phyloP scores from a whole-genome alignment of 1,140 invertebrate species.

The Drosophila jambulina region DNA sequence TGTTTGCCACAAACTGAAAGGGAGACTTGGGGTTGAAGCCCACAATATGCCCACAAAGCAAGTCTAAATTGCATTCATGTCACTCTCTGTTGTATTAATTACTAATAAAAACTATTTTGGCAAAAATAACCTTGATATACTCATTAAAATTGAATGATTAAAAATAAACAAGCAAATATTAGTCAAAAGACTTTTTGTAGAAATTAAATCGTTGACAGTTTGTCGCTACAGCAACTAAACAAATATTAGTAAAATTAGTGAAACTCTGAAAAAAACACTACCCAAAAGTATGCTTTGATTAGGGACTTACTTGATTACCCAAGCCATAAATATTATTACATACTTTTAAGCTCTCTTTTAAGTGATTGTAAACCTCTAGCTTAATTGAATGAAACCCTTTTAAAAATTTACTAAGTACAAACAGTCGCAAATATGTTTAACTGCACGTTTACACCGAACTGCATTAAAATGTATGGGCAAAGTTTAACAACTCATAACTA shows the following conservation, averaged over 20 bases:
- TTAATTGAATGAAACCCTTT: neutral
- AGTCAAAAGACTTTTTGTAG: neutral
- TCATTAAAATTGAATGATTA: neutral
- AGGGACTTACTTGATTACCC: neutral
- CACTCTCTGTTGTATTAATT: neutral
- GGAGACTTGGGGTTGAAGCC: neutral
- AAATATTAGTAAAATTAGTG: neutral
- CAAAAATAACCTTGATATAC: neutral
- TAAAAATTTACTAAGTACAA: neutral
- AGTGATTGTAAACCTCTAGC: neutral
- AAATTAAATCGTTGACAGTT: too few relatives aligned
- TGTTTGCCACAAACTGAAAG: slow-evolving; percentile 16
- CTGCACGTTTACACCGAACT: neutral
- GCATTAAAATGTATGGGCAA: slow-evolving; percentile 12
- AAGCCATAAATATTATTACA: neutral
- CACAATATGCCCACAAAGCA: slow-evolving; percentile 29
- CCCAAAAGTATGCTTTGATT: neutral
- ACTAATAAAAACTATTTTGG: neutral
- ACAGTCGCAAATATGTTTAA: slow-evolving; percentile 8
- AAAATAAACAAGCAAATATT: neutral
- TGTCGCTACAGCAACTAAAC: too few relatives aligned
- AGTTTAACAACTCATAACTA: slow-evolving; percentile 32
- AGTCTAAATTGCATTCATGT: slow-evolving; percentile 3
- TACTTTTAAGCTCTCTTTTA: neutral
- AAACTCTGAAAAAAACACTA: neutral